Conservation (phyloP, 2,797 vertebrate species). For the Spondyliosoma cantharus region DNA sequence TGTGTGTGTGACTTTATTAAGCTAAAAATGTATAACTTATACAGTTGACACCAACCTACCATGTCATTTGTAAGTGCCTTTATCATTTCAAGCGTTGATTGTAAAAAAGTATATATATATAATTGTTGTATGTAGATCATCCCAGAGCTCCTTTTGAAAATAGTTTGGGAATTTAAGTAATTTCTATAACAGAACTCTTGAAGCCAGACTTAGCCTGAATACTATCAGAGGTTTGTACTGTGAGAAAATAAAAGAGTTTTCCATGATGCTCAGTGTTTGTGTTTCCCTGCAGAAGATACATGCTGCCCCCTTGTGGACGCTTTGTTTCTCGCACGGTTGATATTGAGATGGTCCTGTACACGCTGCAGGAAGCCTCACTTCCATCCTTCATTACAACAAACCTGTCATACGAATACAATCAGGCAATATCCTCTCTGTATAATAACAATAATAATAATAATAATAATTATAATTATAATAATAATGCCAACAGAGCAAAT, state of each 20-base stretch:
- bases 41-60: not conserved
- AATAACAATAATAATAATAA: too few relatives aligned
- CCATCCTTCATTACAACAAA: not conserved
- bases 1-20: not conserved
- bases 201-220: not conserved
- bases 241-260: not conserved
- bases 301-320: conserved; percentile 69
- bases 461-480: too few relatives aligned
- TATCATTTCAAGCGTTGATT: too few relatives aligned
- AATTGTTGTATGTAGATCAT: not conserved
- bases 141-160: not conserved
- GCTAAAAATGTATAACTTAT: not conserved
- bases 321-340: fast-evolving
- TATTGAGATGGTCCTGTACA: fast-evolving
- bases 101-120: too few relatives aligned
- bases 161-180: not conserved
- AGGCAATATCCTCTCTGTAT: too few relatives aligned
- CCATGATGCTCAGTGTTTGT: not conserved
- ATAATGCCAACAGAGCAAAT: not conserved
- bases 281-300: not conserved
- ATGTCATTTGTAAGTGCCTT: too few relatives aligned
- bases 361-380: not conserved
- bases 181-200: fast-evolving
- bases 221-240: not conserved
- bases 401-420: not conserved